These are phyloP conservation scores for Nesogale talazaci DNA, from an alignment of 2,113 vertebrate genomes.

Conservation along the genomic window DNA sequence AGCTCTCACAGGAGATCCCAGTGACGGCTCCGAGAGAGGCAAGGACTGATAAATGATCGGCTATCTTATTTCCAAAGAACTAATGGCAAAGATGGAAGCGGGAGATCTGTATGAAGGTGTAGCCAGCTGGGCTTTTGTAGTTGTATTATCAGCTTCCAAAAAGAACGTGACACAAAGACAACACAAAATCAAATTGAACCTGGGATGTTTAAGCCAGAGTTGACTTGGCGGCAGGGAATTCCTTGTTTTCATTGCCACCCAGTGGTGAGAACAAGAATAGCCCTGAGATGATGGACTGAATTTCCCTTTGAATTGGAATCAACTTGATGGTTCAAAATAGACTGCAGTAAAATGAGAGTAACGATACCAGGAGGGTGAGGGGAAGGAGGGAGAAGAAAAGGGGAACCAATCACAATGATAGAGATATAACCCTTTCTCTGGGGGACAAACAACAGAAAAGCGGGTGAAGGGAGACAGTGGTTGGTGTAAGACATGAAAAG, in stretches of 20 bases:
- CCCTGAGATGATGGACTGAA: background rate
- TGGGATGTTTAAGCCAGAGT: no score
- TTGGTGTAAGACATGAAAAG: no score
- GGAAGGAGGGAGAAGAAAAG: no score
- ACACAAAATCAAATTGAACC: background rate
- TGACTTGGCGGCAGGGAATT: background rate
- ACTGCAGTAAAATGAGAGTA: no score
- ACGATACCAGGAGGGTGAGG: no score
- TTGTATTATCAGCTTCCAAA: no score
- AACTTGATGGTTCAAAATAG: background rate
- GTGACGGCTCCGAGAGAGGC: background rate
- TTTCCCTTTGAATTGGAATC: background rate
- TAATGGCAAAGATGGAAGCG: no score
- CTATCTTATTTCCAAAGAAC: background rate
- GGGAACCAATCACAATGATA: no score
- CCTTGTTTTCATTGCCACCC: slow-evolving; percentile 37
- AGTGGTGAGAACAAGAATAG: background rate
- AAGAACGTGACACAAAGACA: background rate
- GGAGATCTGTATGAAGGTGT: rapidly evolving
- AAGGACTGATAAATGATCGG: rapidly evolving
- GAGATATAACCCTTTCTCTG: no score
- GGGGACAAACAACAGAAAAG: no score
- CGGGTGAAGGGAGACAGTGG: no score
- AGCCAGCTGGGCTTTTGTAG: background rate
- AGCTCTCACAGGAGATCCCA: background rate